Evolutionary conservation across 2,113 vertebrate species (phyloP).

Genomic region (Ceyx margarethae): DNA sequence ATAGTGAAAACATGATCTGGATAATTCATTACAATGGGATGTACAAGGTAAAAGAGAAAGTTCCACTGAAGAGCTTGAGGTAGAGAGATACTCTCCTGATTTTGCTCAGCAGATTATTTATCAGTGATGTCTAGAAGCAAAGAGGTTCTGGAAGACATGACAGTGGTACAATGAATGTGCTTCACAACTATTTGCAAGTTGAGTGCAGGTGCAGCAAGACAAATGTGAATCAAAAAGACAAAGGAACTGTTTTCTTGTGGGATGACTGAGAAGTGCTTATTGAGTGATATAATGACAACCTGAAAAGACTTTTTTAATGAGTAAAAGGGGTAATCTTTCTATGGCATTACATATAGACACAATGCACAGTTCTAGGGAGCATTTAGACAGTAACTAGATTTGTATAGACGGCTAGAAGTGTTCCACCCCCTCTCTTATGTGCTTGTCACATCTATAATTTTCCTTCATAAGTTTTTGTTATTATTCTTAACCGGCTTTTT

Average conservation of each 20-base stretch:
- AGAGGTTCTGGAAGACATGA: not conserved
- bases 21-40: not conserved
- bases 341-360: not conserved
- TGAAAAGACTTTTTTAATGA: not conserved
- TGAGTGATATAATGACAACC: not conserved
- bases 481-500: not conserved
- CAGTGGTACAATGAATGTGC: accelerated
- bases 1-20: not conserved
- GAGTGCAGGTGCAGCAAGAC: not conserved
- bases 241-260: not conserved
- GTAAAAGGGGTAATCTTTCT: not conserved
- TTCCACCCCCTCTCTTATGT: not conserved
- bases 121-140: not conserved
- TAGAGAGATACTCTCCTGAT: not conserved
- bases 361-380: not conserved
- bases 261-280: not conserved
- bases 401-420: not conserved
- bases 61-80: not conserved
- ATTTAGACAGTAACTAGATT: not conserved
- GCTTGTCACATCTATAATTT: not conserved
- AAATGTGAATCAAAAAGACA: not conserved
- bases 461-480: not conserved
- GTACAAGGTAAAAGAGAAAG: not conserved
- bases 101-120: not conserved
- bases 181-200: not conserved